These are phyloP conservation scores for Mesorhabditis belari DNA, from an alignment of 2,888 invertebrate genomes.

Conservation along the genomic window DNA sequence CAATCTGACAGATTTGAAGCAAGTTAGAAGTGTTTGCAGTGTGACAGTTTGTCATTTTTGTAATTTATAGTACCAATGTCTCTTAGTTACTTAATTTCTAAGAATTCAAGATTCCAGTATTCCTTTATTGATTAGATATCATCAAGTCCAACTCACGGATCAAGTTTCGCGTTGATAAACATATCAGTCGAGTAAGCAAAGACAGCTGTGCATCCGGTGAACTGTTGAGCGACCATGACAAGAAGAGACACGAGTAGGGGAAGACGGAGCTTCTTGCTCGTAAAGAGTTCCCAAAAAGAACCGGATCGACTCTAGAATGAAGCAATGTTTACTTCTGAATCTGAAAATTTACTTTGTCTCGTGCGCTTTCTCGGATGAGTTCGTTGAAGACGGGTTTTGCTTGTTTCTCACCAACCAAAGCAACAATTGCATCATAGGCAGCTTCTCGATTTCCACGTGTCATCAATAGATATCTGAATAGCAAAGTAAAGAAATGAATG, in stretches of 20 bases:
- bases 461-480: slow-evolving; percentile 1
- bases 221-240: slow-evolving; percentile 53
- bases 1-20: too few relatives aligned
- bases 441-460: slow-evolving; percentile 14
- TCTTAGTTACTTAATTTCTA: too few relatives aligned
- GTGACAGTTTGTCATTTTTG: background rate
- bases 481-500: too few relatives aligned
- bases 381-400: slow-evolving; percentile 39
- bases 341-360: slow-evolving; percentile 14
- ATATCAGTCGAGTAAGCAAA: slow-evolving; percentile 57
- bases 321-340: background rate
- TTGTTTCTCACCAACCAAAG: slow-evolving; percentile 33
- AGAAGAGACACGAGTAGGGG: slow-evolving; percentile 40
- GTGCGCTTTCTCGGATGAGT: slow-evolving; percentile 32
- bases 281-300: slow-evolving; percentile 43
- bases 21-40: too few relatives aligned
- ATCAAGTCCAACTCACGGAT: slow-evolving; percentile 18
- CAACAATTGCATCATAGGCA: slow-evolving; percentile 25
- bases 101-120: background rate
- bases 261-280: slow-evolving; percentile 34
- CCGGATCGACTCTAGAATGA: slow-evolving; percentile 17
- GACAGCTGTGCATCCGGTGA: slow-evolving; percentile 54
- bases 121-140: background rate
- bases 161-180: slow-evolving; percentile 52
- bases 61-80: too few relatives aligned